Conservation (phyloP, 2,888 invertebrate genomes). For the Stegophylla sp. region DNA sequence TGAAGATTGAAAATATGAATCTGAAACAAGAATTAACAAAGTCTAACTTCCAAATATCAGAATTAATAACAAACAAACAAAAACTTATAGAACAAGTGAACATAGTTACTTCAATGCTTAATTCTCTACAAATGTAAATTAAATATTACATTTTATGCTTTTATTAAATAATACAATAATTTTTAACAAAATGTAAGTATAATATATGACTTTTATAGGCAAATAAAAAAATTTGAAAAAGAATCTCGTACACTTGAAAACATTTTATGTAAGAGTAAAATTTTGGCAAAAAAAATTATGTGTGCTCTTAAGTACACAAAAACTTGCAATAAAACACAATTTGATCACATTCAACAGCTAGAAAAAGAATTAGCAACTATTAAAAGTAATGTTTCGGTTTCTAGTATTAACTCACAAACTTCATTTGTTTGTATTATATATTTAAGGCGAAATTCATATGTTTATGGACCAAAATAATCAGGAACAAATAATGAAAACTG, state of each 20-base stretch:
- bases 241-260: background rate
- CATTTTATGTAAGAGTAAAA: background rate
- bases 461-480: background rate
- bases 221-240: background rate
- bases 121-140: background rate
- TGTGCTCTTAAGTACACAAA: constrained; percentile 9
- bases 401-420: too few species aligned
- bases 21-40: constrained; percentile 10
- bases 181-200: too few species aligned
- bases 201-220: background rate
- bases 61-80: constrained; percentile 1
- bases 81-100: background rate
- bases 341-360: constrained; percentile 9
- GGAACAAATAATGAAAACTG: background rate
- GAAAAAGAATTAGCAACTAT: constrained; percentile 9
- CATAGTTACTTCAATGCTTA: background rate
- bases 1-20: constrained; percentile 15
- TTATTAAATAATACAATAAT: too few species aligned
- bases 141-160: background rate
- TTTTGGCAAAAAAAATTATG: background rate
- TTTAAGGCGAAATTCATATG: constrained; percentile 10
- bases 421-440: too few species aligned
- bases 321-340: constrained; percentile 20
- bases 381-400: background rate
- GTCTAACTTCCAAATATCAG: background rate